Conservation (phyloP, 1,140 invertebrate genomes). For the Ceratina australensis region DNA sequence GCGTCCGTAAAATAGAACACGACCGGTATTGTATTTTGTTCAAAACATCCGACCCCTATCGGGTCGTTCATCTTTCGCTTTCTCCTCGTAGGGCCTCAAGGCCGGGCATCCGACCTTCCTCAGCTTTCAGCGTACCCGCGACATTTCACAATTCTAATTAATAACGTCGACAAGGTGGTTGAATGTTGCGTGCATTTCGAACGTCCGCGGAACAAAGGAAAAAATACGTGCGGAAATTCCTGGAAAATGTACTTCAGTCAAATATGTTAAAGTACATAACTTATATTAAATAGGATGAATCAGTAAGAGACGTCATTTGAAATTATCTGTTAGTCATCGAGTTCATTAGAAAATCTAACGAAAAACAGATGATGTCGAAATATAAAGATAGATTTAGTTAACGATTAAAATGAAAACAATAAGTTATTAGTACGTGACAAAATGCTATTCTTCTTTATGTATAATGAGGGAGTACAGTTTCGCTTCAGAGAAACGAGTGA, state of each 20-base stretch:
- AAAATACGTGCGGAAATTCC: neutral
- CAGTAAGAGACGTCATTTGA: too few relatives aligned
- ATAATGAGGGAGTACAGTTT: too few relatives aligned
- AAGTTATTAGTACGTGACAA: too few relatives aligned
- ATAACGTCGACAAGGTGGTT: neutral
- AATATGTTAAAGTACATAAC: neutral
- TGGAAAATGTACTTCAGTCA: neutral
- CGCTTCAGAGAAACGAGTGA: too few relatives aligned
- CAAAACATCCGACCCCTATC: constrained; percentile 2
- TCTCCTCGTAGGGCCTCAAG: constrained; percentile 16
- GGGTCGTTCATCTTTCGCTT: neutral
- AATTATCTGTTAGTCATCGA: too few relatives aligned
- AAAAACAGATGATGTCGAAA: too few relatives aligned
- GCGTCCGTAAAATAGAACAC: neutral
- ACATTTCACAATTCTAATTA: constrained; percentile 28
- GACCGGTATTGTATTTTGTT: neutral
- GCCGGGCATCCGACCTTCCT: constrained; percentile 15
- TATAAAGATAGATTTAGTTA: too few relatives aligned
- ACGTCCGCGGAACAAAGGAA: neutral
- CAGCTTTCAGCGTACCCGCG: neutral
- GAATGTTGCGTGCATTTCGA: neutral
- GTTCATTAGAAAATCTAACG: too few relatives aligned
- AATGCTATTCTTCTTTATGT: too few relatives aligned
- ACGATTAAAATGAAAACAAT: too few relatives aligned
- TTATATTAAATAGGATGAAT: too few relatives aligned